A percentile compares a stretch with the other conserved stretches of the same genome.
These are phyloP conservation scores for Drosophila affinis DNA, from an alignment of 2,888 invertebrate species.

Conservation along the genomic window DNA sequence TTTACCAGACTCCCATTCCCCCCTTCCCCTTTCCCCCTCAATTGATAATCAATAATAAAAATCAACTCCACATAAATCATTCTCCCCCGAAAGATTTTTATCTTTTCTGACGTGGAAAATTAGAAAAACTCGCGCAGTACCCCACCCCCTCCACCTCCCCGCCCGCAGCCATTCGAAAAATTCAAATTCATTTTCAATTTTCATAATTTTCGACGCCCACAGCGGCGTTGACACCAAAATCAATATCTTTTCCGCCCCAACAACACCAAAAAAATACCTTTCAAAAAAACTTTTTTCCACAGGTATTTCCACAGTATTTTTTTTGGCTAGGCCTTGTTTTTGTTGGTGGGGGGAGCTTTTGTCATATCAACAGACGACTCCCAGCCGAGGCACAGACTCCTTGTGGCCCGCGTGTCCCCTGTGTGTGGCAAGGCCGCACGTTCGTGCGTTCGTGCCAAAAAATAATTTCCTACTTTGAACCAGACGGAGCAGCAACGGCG, in stretches of 20 bases:
- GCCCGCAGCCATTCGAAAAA: background rate
- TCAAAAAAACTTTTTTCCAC: slow-evolving; percentile 57
- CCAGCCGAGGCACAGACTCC: background rate
- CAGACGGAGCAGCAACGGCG: slow-evolving; percentile 34
- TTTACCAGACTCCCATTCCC: background rate
- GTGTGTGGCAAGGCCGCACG: slow-evolving; percentile 56
- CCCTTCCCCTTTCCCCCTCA: too few relatives aligned
- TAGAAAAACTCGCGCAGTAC: slow-evolving; percentile 13
- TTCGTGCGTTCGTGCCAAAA: slow-evolving; percentile 75
- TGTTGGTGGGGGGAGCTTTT: slow-evolving; percentile 35
- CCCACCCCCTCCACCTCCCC: background rate
- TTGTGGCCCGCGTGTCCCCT: background rate
- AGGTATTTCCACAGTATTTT: slow-evolving; percentile 55
- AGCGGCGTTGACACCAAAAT: slow-evolving; percentile 59
- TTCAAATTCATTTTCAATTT: slow-evolving; percentile 76
- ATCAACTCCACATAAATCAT: slow-evolving; percentile 67
- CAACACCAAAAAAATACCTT: slow-evolving; percentile 38
- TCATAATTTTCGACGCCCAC: slow-evolving; percentile 66
- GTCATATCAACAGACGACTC: slow-evolving; percentile 66
- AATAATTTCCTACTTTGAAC: slow-evolving; percentile 69
- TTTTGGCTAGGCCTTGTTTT: slow-evolving; percentile 40
- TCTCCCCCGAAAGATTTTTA: slow-evolving; percentile 60
- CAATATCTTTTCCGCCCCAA: slow-evolving; percentile 46
- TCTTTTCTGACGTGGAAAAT: slow-evolving; percentile 47
- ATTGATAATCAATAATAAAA: slow-evolving; percentile 72